Conservation (phyloP, 2,113 vertebrate genomes). For the Dasyprocta punctata region DNA sequence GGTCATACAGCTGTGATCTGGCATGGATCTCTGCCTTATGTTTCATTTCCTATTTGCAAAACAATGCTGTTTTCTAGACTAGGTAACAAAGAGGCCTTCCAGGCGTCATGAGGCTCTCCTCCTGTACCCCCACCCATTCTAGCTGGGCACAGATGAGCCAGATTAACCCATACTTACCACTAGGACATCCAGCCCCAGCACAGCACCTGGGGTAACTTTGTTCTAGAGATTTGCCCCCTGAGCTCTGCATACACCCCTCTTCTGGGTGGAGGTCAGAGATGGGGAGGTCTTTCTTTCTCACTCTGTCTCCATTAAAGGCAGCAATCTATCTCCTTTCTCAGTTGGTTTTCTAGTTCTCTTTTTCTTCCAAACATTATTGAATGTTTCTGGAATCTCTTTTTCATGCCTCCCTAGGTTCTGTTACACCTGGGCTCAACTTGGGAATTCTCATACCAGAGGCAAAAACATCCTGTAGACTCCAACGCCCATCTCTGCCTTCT, state of each 20-base stretch:
- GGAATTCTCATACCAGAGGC: background rate
- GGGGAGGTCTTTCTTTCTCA: background rate
- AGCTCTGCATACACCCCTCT: background rate
- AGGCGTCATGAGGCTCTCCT: background rate
- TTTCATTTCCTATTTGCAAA: background rate
- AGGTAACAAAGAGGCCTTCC: slow-evolving; percentile 12
- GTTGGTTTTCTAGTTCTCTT: background rate
- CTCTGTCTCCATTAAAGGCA: background rate
- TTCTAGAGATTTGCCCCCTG: background rate
- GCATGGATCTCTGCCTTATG: background rate
- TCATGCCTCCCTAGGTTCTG: background rate
- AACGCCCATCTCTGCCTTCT: background rate
- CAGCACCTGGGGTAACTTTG: background rate
- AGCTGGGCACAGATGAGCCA: slow-evolving; percentile 4
- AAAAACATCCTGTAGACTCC: background rate
- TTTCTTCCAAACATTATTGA: background rate
- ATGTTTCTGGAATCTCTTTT: background rate
- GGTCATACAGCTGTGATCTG: background rate
- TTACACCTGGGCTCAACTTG: background rate
- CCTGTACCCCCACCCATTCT: background rate
- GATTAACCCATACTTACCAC: background rate
- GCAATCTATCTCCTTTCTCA: background rate
- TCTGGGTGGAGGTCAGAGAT: background rate
- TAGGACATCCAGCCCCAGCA: background rate
- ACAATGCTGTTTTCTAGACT: background rate